Percentiles rank a stretch among this genome's conserved stretches.
These are phyloP conservation scores for Phlogophora meticulosa DNA, from an alignment of 2,888 invertebrate genomes.

Conservation along the genomic window DNA sequence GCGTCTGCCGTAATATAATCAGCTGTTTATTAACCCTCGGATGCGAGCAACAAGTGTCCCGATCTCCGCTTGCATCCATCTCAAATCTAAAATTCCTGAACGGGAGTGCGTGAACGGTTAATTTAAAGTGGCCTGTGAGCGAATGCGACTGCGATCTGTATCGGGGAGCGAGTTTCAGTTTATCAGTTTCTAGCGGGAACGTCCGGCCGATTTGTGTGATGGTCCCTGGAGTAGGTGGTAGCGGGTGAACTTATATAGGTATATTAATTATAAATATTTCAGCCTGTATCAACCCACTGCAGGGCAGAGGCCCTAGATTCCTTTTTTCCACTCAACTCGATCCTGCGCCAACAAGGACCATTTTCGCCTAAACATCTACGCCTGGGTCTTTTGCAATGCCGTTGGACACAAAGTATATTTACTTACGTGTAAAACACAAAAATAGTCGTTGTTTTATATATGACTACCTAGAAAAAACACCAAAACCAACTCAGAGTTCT, in stretches of 20 bases:
- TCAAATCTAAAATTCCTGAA: slow-evolving; percentile 89
- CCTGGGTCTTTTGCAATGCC: too few species aligned
- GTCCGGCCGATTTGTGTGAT: slow-evolving; percentile 78
- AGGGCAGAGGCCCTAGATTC: too few species aligned
- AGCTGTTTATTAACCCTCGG: slow-evolving; percentile 66
- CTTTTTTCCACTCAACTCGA: too few species aligned
- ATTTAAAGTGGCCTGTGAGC: slow-evolving; percentile 86
- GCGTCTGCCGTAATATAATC: slow-evolving; percentile 63
- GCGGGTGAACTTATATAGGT: slow-evolving; percentile 16
- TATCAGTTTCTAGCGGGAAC: slow-evolving; percentile 90
- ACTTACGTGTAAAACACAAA: too few species aligned
- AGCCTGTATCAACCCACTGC: too few species aligned
- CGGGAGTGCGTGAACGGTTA: slow-evolving; percentile 88
- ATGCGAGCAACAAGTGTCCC: slow-evolving; percentile 73
- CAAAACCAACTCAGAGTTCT: too few species aligned
- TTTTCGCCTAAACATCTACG: too few species aligned
- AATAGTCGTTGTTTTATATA: too few species aligned
- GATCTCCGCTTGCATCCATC: slow-evolving; percentile 82
- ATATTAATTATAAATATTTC: not conserved
- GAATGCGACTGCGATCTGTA: slow-evolving; percentile 86
- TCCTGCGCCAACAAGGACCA: too few species aligned
- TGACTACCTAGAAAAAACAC: too few species aligned
- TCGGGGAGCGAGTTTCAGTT: slow-evolving; percentile 87
- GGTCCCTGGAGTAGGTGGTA: slow-evolving; percentile 51
- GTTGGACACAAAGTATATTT: too few species aligned